Percentiles rank a stretch among this genome's conserved stretches.
These are phyloP conservation scores for Choristoneura rosaceana DNA, from an alignment of 2,888 invertebrate genomes.

Conservation along the genomic window DNA sequence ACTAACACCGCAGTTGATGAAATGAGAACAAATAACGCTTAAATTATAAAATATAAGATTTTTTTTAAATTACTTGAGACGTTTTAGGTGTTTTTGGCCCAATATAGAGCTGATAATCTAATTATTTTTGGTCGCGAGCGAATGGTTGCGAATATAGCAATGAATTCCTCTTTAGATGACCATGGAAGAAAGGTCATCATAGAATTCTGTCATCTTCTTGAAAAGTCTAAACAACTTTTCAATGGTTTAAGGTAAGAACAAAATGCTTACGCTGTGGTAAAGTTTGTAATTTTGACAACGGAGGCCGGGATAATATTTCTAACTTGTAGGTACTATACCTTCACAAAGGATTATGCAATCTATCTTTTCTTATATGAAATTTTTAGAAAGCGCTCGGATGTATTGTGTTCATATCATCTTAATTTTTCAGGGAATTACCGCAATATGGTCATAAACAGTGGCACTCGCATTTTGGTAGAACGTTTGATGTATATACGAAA, in stretches of 20 bases:
- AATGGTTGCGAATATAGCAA: slow-evolving; percentile 39
- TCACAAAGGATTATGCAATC: too few species aligned
- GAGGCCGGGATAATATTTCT: too few species aligned
- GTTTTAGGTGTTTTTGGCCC: neutral
- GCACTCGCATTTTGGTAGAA: slow-evolving; percentile 98
- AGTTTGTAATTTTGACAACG: too few species aligned
- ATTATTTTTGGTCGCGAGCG: slow-evolving; percentile 15
- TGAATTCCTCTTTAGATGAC: slow-evolving; percentile 86
- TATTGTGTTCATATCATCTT: slow-evolving; percentile 12
- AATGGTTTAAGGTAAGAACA: slow-evolving; percentile 93
- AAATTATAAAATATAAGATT: neutral
- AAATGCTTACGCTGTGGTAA: neutral
- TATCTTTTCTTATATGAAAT: neutral
- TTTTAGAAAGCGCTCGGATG: neutral
- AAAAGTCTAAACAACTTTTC: slow-evolving; percentile 98
- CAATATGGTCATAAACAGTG: slow-evolving; percentile 99
- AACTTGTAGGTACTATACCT: too few species aligned
- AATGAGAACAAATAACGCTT: neutral
- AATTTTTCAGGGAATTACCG: slow-evolving; percentile 93
- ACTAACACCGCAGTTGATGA: neutral
- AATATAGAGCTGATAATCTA: neutral
- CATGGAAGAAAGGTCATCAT: slow-evolving; percentile 96
- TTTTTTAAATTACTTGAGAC: neutral
- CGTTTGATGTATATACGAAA: slow-evolving; percentile 98
- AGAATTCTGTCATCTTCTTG: slow-evolving; percentile 98